Conservation (phyloP, 2,113 vertebrate species). For the Illadopsis cleaveri region DNA sequence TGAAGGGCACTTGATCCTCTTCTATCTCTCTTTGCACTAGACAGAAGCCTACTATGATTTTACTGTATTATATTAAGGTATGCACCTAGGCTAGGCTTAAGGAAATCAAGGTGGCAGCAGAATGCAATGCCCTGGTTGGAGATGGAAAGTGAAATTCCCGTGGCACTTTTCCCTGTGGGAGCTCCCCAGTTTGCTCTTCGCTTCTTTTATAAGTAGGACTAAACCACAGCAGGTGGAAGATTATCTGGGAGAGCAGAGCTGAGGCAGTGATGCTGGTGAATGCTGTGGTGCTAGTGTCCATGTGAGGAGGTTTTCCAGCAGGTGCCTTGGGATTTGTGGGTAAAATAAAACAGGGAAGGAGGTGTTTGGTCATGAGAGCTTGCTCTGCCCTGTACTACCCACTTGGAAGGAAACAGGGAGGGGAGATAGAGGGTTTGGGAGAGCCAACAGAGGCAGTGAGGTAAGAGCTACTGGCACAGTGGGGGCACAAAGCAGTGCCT, state of each 20-base stretch:
- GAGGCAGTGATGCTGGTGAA: not conserved
- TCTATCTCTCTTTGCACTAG: not conserved
- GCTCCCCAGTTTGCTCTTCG: not conserved
- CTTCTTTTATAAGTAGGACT: not conserved
- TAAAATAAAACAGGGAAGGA: not conserved
- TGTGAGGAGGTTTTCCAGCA: not conserved
- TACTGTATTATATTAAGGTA: not conserved
- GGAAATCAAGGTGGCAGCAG: not conserved
- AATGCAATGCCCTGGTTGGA: not conserved
- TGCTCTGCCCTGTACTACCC: not conserved
- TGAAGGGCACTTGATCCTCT: constrained; percentile 31
- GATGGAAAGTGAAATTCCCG: not conserved
- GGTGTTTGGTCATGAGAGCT: not conserved
- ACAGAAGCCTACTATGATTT: not conserved
- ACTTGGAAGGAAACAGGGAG: not conserved
- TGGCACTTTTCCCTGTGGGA: not conserved
- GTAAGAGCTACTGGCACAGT: accelerated
- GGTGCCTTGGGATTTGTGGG: not conserved
- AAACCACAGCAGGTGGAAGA: not conserved
- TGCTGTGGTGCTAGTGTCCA: accelerated
- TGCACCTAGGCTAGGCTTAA: not conserved
- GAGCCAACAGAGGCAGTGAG: accelerated
- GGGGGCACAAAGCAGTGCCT: not conserved
- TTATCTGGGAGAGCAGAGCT: not conserved
- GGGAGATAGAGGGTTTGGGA: not conserved